phyloP scores from a whole-genome alignment of 2,888 invertebrate species.

The Cordilura impudica region DNA sequence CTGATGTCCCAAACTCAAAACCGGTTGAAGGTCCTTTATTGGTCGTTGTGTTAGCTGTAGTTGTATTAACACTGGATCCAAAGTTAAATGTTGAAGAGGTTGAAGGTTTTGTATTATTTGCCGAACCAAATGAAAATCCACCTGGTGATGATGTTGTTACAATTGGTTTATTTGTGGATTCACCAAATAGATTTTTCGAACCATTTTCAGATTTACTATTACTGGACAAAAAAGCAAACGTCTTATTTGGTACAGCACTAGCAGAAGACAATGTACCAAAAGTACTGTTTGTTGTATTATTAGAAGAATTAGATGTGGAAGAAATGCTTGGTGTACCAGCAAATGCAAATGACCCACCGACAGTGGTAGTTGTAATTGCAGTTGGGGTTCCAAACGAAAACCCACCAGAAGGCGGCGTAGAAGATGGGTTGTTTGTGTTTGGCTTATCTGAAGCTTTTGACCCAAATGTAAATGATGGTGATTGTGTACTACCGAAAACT shows the following conservation, averaged over 20 bases:
- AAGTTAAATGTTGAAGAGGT: constrained; percentile 58
- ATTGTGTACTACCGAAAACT: not conserved
- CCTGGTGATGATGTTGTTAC: constrained; percentile 56
- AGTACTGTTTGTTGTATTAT: not conserved
- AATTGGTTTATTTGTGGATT: constrained; percentile 58
- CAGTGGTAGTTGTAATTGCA: not conserved
- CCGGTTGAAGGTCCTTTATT: constrained; percentile 39
- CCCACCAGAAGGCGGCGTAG: constrained; percentile 17
- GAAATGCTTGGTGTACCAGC: constrained; percentile 2
- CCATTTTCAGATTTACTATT: constrained; percentile 17
- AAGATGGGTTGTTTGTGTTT: not conserved
- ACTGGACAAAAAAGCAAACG: constrained; percentile 65
- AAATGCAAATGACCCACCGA: constrained; percentile 38
- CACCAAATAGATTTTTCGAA: constrained; percentile 66
- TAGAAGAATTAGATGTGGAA: not conserved
- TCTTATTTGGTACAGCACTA: constrained; percentile 57
- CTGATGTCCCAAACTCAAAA: constrained; percentile 67
- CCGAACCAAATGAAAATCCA: constrained; percentile 65
- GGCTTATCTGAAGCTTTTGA: not conserved
- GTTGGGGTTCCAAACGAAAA: constrained; percentile 39
- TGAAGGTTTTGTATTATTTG: not conserved
- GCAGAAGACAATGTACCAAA: not conserved
- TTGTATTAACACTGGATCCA: constrained; percentile 38
- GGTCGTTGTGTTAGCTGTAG: constrained; percentile 7
- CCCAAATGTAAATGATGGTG: constrained; percentile 28